These are phyloP conservation scores for Acanthisitta chloris DNA, from an alignment of 2,113 vertebrate species.

Conservation along the genomic window DNA sequence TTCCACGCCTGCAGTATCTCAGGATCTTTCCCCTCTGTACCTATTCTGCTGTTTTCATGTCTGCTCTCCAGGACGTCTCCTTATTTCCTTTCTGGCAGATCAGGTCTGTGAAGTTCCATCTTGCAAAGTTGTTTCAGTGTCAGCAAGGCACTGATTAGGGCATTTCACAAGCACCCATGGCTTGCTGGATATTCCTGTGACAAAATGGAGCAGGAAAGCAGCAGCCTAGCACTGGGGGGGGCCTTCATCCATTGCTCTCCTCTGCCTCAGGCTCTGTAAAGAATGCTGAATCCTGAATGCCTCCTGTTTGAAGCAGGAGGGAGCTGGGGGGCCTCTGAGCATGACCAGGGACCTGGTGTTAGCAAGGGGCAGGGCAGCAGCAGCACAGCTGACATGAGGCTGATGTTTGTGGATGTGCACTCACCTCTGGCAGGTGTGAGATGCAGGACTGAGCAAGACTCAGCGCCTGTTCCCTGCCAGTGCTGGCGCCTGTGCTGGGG, in stretches of 20 bases:
- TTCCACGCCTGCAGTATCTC: background rate
- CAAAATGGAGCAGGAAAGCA: background rate
- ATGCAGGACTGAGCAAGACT: background rate
- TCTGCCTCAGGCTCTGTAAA: background rate
- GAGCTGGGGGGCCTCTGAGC: background rate
- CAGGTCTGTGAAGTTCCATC: background rate
- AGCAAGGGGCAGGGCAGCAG: background rate
- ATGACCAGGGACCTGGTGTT: rapidly evolving
- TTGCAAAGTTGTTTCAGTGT: background rate
- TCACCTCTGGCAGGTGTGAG: background rate
- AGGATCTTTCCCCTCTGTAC: background rate
- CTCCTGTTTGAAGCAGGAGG: background rate
- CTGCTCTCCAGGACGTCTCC: background rate
- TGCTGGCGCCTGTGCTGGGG: background rate
- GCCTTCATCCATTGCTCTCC: background rate
- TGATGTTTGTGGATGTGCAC: background rate
- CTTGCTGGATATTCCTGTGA: background rate
- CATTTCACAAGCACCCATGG: background rate
- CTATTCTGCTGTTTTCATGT: background rate
- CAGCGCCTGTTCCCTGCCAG: background rate
- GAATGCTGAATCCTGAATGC: background rate
- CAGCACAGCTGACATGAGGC: background rate
- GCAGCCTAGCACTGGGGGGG: background rate
- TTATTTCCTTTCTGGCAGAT: background rate
- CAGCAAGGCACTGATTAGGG: background rate